Conservation (phyloP, 2,888 invertebrate species). For the Masnerella sp. region DNA sequence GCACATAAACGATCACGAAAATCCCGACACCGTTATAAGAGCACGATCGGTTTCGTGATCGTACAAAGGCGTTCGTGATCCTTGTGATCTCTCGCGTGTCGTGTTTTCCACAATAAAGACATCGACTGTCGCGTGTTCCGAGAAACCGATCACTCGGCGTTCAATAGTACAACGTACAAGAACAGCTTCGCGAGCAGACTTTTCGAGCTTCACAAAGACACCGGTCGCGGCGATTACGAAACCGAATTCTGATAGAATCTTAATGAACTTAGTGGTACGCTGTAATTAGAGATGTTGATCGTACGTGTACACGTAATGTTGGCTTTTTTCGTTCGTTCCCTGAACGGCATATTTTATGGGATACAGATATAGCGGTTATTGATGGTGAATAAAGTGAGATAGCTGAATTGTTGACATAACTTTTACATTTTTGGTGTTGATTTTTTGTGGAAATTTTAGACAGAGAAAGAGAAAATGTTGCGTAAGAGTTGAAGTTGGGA, state of each 20-base stretch:
- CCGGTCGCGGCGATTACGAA: conserved; percentile 28
- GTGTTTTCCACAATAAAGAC: conserved; percentile 60
- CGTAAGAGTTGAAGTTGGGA: too few species aligned
- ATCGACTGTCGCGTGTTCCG: conserved; percentile 53
- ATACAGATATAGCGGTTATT: too few species aligned
- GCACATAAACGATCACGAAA: too few species aligned
- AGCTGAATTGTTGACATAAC: too few species aligned
- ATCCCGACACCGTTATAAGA: conserved; percentile 41
- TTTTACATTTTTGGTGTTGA: too few species aligned
- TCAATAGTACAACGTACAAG: conserved; percentile 35
- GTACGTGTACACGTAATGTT: neutral
- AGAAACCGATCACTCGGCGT: conserved; percentile 42
- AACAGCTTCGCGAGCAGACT: conserved; percentile 22
- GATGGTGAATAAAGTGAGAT: too few species aligned
- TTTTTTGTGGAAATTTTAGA: too few species aligned
- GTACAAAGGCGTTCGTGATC: conserved; percentile 57
- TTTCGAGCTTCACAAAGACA: conserved; percentile 34
- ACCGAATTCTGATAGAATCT: conserved; percentile 40
- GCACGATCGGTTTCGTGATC: conserved; percentile 56
- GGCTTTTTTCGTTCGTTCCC: neutral
- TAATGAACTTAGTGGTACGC: conserved; percentile 24
- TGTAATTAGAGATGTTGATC: conserved; percentile 28
- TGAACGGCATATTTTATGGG: neutral
- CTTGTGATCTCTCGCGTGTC: conserved; percentile 59
- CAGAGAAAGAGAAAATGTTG: too few species aligned